Percentiles rank a stretch among this genome's conserved stretches.
Evolutionary conservation across 2,888 invertebrate genomes (phyloP).

Genomic region (Mythimna ferrago): DNA sequence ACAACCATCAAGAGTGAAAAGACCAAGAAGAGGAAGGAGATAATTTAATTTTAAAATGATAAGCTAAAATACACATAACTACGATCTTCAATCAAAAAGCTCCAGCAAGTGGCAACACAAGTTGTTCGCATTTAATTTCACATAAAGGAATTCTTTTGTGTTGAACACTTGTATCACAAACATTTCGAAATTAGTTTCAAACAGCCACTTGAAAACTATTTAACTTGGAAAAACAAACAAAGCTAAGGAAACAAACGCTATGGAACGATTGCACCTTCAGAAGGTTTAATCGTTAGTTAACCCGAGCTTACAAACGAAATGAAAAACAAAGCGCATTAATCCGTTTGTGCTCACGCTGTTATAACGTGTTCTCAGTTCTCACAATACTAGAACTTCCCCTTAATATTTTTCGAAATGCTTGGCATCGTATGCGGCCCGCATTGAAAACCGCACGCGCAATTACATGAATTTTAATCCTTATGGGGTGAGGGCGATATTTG

Average conservation of each 20-base stretch:
- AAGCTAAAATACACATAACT: conserved; percentile 1
- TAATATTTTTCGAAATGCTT: conserved; percentile 65
- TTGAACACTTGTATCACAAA: conserved; percentile 42
- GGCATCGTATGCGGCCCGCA: conserved; percentile 58
- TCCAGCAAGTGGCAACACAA: conserved; percentile 27
- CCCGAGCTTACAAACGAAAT: conserved; percentile 55
- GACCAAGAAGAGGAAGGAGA: too few relatives aligned
- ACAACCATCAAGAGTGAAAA: too few relatives aligned
- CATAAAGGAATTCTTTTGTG: conserved; percentile 34
- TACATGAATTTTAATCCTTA: conserved; percentile 85
- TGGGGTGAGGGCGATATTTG: conserved; percentile 80
- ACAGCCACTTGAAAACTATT: conserved; percentile 56
- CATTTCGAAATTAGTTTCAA: conserved; percentile 53
- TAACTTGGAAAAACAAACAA: conserved; percentile 50
- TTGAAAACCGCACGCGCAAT: conserved; percentile 78
- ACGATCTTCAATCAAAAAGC: conserved; percentile 19
- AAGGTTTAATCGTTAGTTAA: conserved; percentile 55
- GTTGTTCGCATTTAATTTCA: conserved; percentile 26
- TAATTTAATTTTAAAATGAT: not conserved
- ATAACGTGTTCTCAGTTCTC: conserved; percentile 45
- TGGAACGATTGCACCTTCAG: conserved; percentile 48
- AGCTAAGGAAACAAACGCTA: conserved; percentile 51
- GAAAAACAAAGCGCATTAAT: conserved; percentile 58
- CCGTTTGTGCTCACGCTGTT: conserved; percentile 27
- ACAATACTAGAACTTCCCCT: conserved; percentile 39